Evolutionary conservation across 2,888 invertebrate genomes (phyloP), one percentile per base, ranked within the genome.

Genomic region (Aphidoletes aphidimyza): DNA sequence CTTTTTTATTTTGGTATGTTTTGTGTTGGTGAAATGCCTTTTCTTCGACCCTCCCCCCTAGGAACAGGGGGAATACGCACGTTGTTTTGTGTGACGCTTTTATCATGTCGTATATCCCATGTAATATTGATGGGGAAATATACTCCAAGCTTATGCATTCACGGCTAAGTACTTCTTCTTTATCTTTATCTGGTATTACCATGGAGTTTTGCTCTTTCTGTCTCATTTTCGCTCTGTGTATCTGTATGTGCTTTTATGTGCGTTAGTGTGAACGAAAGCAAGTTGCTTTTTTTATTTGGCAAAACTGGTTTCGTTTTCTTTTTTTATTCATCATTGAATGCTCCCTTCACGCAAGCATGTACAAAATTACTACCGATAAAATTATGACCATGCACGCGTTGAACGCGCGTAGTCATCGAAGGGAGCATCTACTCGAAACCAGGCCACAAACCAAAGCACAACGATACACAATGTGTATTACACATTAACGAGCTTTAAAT

Each of bases 61-160:
- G 3, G 22, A 26, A 22, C 2, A 54, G n/a, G n/a, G 26, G 8
- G 69, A 3, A 54, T 26, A 26, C 26, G 54, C 26, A 11, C 30
- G 30, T 69, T 69, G 54, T n/a, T n/a, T n/a, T n/a, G n/a, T n/a
- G n/a, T n/a, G n/a, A n/a, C n/a, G 8, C 42, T 42, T 42, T 42
- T 42, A 42, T 42, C 42, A 42, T 42, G 42, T 30, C 69, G 30
- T 69, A 30, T 69, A 54, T 54, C 22, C 54, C 2, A 54, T 54
- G 54, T 26, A 30, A 69, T 34, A 69, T 69, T 69, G 69, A 69
- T 69, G 69, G 69, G 69, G 17, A 69, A 69, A 69, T 69, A 69
- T 69, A 69, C 14, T 69, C 30, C n/a, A 11, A 5, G 69, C 69
- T 69, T 69, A 69, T 69, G 26, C 30, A 69, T 69, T 30, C 17